Base-by-base conservation (phyloP, 2,888 invertebrate species). In the Calameuta idolon region DNA sequence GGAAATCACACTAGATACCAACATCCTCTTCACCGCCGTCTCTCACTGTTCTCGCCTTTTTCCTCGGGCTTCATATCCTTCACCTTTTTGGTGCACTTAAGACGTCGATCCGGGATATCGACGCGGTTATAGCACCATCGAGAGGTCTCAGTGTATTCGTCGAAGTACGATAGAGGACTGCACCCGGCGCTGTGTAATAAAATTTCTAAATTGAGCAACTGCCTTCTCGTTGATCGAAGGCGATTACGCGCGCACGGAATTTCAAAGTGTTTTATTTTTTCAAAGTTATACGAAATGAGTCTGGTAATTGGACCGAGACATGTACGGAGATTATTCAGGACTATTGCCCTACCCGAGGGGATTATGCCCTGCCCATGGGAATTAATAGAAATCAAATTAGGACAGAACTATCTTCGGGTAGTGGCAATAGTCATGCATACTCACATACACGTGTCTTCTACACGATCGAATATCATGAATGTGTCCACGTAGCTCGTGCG, bases 1-100 rank as follows among this genome's bases (percentile, higher is more conserved):
- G 90, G 90, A 90, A 90, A 90, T 90, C 90, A 90, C 87, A 89
- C 90, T 89, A 87, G 90, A 90, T 90, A 89, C 89, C 88, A 88
- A 86, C 85, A 84, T 85, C 85, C 84, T 83, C 82, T 82, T 82
- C 80, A 81, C 84, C 78, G 81, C 81, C 81, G 79, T 78, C 77
- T 82, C 77, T 80, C 82, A 23, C 81, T 81, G 76, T 79, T 71
- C 55, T 55, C 55, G 74, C 35, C 69, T 31, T 31, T 75, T 75
- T 68, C 55, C 55, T 23, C 9, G 23, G 23, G 55, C 23, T 23
- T 34, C 79, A 33, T 31, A 79, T 74, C 80, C 81, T 79, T 79
- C 80, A 77, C 81, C 79, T 69, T 79, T 79, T 81, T 80, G 77
- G 80, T 79, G 81, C 79, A 81, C 81, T 83, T 83, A 83, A 86